Percentiles rank a stretch among this genome's conserved stretches.
These are phyloP conservation scores for Notamacropus eugenii DNA, from an alignment of 2,797 vertebrate species.

Conservation along the genomic window DNA sequence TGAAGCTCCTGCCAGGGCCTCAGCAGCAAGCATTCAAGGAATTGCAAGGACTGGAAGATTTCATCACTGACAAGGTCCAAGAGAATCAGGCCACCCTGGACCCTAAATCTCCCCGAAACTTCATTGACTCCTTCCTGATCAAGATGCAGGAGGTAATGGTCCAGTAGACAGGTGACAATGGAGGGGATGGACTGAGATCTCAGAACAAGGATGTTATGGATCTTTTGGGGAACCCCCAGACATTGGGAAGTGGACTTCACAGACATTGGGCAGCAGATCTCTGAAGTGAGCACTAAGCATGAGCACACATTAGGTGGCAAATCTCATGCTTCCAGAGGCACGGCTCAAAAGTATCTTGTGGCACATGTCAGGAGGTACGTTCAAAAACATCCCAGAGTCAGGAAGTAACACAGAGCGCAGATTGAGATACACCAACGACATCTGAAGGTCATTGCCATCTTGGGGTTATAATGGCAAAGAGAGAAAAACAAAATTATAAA, in stretches of 20 bases:
- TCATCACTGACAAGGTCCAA: constrained; percentile 64
- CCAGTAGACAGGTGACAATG: not conserved
- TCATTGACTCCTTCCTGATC: constrained; percentile 76
- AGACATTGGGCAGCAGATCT: no score
- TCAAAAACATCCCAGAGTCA: not conserved
- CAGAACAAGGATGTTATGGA: not conserved
- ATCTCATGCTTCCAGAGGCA: no score
- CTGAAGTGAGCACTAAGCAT: no score
- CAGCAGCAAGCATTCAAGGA: constrained; percentile 83
- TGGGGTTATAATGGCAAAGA: not conserved
- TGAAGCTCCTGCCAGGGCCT: constrained; percentile 86
- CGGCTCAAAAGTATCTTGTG: not conserved
- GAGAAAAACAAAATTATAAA: not conserved
- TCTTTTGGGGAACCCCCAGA: not conserved
- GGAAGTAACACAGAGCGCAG: not conserved
- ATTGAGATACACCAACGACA: not conserved
- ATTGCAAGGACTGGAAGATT: constrained; percentile 76
- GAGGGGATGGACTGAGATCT: not conserved
- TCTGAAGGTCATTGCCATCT: not conserved
- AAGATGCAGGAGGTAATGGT: constrained; percentile 65
- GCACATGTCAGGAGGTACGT: not conserved
- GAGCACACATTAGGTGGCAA: no score
- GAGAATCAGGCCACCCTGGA: constrained; percentile 56
- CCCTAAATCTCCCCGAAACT: constrained; percentile 57
- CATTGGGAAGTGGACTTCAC: not conserved